phyloP scores from a whole-genome alignment of 2,113 vertebrate genomes.

The Ailurus styani region DNA sequence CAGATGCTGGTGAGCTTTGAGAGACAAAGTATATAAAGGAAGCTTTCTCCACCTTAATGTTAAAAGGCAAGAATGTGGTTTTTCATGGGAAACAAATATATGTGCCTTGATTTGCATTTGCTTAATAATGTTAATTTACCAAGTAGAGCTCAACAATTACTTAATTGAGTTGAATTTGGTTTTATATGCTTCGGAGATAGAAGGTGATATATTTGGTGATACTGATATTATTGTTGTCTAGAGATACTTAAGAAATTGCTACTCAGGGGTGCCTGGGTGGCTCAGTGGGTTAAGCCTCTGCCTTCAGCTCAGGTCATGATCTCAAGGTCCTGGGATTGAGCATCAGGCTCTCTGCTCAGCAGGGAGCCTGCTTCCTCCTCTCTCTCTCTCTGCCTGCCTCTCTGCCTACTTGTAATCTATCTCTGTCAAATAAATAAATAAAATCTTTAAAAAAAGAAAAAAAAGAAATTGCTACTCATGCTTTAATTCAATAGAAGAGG shows the following conservation, averaged over 20 bases:
- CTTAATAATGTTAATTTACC: background rate
- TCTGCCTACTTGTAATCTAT: too few relatives aligned
- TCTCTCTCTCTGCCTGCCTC: too few relatives aligned
- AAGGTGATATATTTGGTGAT: background rate
- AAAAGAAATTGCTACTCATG: background rate
- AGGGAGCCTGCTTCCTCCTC: too few relatives aligned
- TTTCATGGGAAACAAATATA: background rate
- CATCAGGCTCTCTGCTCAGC: too few relatives aligned
- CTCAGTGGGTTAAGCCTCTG: too few relatives aligned
- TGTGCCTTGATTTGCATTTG: background rate
- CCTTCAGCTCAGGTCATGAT: too few relatives aligned
- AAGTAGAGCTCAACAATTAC: background rate
- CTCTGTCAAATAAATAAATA: too few relatives aligned
- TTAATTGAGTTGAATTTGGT: constrained; percentile 2
- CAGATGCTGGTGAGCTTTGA: background rate
- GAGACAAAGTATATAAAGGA: background rate
- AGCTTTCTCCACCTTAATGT: background rate
- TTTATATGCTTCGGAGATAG: background rate
- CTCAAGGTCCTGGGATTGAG: too few relatives aligned
- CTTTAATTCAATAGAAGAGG: background rate
- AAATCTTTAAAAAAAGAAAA: too few relatives aligned
- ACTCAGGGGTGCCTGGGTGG: too few relatives aligned
- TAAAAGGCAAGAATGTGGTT: background rate
- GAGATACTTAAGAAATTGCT: constrained; percentile 17
- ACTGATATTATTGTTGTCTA: background rate